Evolutionary conservation across 2,113 vertebrate species (phyloP).

Genomic region (Passer montanus): DNA sequence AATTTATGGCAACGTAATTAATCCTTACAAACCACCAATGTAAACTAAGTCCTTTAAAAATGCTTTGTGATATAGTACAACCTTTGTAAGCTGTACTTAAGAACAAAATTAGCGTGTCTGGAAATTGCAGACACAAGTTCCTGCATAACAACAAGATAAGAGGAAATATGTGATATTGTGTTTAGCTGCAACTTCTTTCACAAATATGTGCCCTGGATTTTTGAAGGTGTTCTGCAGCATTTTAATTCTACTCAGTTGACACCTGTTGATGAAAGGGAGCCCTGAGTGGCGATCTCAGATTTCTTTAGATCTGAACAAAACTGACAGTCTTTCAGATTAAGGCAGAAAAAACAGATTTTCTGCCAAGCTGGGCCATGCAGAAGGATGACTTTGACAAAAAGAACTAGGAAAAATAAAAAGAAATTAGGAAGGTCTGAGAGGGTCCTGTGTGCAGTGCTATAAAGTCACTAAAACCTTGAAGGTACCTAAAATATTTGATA

Average conservation of each 20-base stretch:
- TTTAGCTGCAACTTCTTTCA: neutral
- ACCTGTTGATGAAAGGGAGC: neutral
- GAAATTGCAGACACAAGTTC: neutral
- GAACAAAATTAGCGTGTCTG: neutral
- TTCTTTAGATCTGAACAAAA: constrained; percentile 14
- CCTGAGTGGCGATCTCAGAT: neutral
- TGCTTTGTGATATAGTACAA: neutral
- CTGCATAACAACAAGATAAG: neutral
- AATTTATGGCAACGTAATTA: neutral
- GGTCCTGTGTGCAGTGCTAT: neutral
- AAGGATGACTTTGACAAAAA: neutral
- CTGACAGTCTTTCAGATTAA: neutral
- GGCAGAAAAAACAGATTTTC: neutral
- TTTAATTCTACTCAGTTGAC: neutral
- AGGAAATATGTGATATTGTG: neutral
- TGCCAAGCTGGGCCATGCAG: neutral
- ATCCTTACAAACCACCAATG: neutral
- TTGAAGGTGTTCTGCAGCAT: neutral
- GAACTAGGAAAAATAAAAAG: neutral
- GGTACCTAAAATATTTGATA: constrained; percentile 67
- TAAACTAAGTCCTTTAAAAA: neutral
- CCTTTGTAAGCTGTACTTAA: neutral
- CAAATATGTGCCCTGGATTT: neutral
- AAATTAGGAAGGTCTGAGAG: neutral
- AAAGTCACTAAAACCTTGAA: constrained; percentile 60